Conservation (phyloP, 2,113 vertebrate species). For the Lamprotornis superbus region DNA sequence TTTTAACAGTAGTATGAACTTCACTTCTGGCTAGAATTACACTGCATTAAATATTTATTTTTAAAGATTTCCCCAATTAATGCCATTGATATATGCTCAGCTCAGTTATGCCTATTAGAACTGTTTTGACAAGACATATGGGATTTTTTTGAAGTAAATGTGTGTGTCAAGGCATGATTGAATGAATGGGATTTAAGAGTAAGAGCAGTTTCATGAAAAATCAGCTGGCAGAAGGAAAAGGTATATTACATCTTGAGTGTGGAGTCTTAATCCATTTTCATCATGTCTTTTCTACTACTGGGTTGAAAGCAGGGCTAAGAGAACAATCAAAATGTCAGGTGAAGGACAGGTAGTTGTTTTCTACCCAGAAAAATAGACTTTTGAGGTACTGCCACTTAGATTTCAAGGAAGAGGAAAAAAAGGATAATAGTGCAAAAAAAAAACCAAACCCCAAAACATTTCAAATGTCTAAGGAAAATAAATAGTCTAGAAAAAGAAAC, state of each 20-base stretch:
- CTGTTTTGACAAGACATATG: constrained; percentile 24
- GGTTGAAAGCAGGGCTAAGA: not conserved
- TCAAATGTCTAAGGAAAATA: not conserved
- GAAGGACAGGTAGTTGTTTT: not conserved
- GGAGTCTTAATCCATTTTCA: not conserved
- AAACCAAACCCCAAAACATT: accelerated
- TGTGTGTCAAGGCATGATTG: constrained; percentile 23
- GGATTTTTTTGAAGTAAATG: not conserved
- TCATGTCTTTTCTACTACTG: not conserved
- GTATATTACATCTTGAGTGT: not conserved
- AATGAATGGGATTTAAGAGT: not conserved
- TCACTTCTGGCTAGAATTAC: constrained; percentile 26
- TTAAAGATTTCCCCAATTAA: constrained; percentile 11
- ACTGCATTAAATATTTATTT: not conserved
- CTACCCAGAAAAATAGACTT: not conserved
- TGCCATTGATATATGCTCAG: not conserved
- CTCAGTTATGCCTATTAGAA: not conserved
- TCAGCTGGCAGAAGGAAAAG: not conserved
- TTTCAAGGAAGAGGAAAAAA: not conserved
- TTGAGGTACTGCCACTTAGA: not conserved
- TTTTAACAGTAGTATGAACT: not conserved
- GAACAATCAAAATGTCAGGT: not conserved
- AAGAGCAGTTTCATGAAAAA: constrained; percentile 20
- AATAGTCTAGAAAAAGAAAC: not conserved
- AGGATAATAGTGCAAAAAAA: not conserved